These are phyloP conservation scores for Cassiopea andromeda DNA, from an alignment of 30 jellyfish, hydroid and myxozoan genomes.

Conservation along the genomic window DNA sequence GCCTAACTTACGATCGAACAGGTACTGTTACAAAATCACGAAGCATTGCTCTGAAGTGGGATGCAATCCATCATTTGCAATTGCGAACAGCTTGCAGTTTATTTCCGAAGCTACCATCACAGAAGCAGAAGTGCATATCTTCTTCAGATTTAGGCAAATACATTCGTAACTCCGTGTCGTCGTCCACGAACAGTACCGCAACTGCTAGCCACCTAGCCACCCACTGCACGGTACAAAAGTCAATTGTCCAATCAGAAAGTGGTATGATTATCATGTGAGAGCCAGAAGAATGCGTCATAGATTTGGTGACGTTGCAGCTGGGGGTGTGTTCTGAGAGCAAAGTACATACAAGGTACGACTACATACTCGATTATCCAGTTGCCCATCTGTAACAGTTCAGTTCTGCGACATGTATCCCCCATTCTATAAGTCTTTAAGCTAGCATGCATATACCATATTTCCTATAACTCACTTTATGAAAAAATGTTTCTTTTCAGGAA, in stretches of 20 bases:
- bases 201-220: neutral
- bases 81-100: too few relatives aligned
- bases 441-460: too few relatives aligned
- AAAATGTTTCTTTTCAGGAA: too few relatives aligned
- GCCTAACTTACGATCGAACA: slow-evolving; percentile 3
- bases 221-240: neutral
- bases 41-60: neutral
- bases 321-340: slow-evolving; percentile 58
- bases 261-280: slow-evolving; percentile 36
- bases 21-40: neutral
- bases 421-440: too few relatives aligned
- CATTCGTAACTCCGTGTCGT: neutral
- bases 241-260: slow-evolving; percentile 40
- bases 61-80: neutral
- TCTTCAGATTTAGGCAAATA: too few relatives aligned
- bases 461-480: too few relatives aligned
- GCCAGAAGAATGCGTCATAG: slow-evolving; percentile 25
- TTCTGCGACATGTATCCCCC: too few relatives aligned
- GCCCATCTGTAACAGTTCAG: too few relatives aligned
- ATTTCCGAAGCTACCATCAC: neutral
- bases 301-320: slow-evolving; percentile 53
- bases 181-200: neutral
- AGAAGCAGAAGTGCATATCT: too few relatives aligned
- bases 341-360: neutral
- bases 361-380: too few relatives aligned